phyloP scores from a whole-genome alignment of 2,888 invertebrate genomes.

The Crioceris asparagi region DNA sequence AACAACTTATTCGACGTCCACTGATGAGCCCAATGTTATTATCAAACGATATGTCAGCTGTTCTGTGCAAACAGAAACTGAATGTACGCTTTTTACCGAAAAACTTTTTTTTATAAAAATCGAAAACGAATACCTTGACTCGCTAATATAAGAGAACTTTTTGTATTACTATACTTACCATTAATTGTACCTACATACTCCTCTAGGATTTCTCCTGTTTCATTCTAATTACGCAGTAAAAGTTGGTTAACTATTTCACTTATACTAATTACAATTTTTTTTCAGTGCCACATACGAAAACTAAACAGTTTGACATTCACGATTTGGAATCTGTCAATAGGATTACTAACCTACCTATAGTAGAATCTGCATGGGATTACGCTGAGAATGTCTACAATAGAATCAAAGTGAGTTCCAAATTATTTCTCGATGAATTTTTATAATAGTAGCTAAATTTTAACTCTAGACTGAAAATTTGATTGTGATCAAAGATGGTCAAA shows the following conservation, averaged over 20 bases:
- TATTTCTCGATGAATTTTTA: no score
- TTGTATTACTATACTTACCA: no score
- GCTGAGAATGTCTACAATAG: slow-evolving; percentile 64
- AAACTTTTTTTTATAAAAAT: slow-evolving; percentile 2
- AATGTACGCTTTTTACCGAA: not conserved
- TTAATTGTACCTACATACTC: not conserved
- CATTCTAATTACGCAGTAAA: not conserved
- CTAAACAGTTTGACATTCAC: slow-evolving; percentile 19
- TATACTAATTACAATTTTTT: slow-evolving; percentile 7
- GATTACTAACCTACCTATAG: slow-evolving; percentile 68
- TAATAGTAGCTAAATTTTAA: not conserved
- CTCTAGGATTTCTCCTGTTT: not conserved
- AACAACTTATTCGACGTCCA: no score
- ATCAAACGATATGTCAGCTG: slow-evolving; percentile 17
- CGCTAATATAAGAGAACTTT: no score
- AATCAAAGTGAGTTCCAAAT: slow-evolving; percentile 62
- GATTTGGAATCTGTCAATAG: slow-evolving; percentile 63
- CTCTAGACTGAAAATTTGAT: not conserved
- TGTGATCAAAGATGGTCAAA: no score
- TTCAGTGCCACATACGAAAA: slow-evolving; percentile 22
- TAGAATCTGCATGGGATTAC: slow-evolving; percentile 65
- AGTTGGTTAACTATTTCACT: not conserved
- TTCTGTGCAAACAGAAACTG: slow-evolving; percentile 18
- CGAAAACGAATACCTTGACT: no score
- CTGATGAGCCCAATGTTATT: slow-evolving; percentile 9